Conservation (phyloP, 2,888 invertebrate species). For the Sepioteuthis lessoniana region DNA sequence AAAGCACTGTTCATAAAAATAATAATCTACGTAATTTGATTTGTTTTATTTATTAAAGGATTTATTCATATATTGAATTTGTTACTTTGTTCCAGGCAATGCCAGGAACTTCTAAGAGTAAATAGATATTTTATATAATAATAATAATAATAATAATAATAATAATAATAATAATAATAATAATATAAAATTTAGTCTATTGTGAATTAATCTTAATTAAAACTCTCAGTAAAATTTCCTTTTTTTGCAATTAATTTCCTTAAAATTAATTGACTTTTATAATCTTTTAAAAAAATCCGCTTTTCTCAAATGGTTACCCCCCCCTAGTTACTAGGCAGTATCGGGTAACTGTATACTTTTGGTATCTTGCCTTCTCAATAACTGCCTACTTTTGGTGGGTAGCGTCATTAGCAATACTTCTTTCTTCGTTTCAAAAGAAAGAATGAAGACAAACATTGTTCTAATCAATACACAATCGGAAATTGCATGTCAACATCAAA, state of each 20-base stretch:
- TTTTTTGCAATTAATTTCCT: slow-evolving; percentile 33
- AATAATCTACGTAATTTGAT: too few relatives aligned
- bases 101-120: too few relatives aligned
- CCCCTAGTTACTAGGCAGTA: too few relatives aligned
- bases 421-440: slow-evolving; percentile 4
- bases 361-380: neutral
- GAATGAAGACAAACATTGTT: neutral
- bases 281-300: neutral
- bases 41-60: too few relatives aligned
- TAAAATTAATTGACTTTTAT: neutral
- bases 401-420: neutral
- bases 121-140: too few relatives aligned
- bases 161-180: too few relatives aligned
- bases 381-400: too few relatives aligned
- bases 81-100: too few relatives aligned
- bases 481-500: slow-evolving; percentile 15
- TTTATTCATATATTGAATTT: too few relatives aligned
- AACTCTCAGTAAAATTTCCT: neutral
- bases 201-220: slow-evolving; percentile 33
- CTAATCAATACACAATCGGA: neutral
- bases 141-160: too few relatives aligned
- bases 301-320: neutral
- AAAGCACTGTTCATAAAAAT: too few relatives aligned
- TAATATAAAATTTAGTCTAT: neutral
- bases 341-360: neutral